phyloP scores from a whole-genome alignment of 2,113 vertebrate genomes.

The Sylvilagus bachmani region DNA sequence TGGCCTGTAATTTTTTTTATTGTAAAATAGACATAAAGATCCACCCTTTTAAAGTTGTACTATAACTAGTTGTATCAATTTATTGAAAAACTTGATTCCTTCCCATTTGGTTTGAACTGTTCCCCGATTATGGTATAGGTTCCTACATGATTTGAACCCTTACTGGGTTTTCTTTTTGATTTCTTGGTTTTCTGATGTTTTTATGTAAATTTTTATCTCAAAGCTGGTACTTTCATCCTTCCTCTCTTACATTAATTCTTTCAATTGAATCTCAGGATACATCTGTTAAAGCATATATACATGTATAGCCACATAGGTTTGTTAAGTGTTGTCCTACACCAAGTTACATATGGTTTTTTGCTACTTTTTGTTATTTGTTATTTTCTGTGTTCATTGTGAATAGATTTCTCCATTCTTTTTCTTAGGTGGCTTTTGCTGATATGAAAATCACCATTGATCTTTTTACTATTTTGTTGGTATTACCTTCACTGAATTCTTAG shows the following conservation, averaged over 20 bases:
- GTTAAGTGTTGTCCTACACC: neutral
- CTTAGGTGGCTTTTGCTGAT: constrained; percentile 25
- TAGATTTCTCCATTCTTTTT: neutral
- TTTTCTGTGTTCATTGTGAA: neutral
- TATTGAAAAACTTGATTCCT: constrained; percentile 22
- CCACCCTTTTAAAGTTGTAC: neutral
- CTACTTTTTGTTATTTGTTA: neutral
- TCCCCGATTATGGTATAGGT: neutral
- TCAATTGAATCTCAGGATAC: neutral
- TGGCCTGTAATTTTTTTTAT: constrained; percentile 5
- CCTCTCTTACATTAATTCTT: neutral
- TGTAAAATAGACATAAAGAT: neutral
- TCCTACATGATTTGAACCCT: neutral
- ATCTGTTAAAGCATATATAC: neutral
- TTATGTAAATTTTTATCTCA: constrained; percentile 60
- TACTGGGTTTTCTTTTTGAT: neutral
- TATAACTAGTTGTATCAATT: constrained; percentile 14
- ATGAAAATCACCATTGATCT: neutral
- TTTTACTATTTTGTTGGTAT: neutral
- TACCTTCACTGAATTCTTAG: neutral
- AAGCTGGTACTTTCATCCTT: neutral
- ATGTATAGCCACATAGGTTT: too few relatives aligned
- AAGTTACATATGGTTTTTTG: neutral
- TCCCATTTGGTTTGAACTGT: neutral
- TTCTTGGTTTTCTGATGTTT: constrained; percentile 58